phyloP scores from a whole-genome alignment of 1,140 invertebrate genomes.

The Chironomus tepperi region DNA sequence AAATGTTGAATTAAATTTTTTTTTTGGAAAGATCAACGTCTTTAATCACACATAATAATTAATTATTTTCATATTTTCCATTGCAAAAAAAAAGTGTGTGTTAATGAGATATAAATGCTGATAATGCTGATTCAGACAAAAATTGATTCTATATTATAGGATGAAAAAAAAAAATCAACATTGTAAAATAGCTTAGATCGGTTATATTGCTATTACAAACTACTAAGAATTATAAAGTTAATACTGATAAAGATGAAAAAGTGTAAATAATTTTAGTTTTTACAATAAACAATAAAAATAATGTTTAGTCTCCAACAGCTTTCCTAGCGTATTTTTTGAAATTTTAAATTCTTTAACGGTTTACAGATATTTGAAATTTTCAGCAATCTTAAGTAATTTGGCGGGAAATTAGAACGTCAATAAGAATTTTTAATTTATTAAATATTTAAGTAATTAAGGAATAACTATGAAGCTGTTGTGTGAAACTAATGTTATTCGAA shows the following conservation, averaged over 20 bases:
- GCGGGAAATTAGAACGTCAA: no score
- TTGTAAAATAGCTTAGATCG: slow-evolving; percentile 1
- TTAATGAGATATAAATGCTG: background rate
- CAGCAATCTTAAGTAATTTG: background rate
- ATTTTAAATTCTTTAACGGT: no score
- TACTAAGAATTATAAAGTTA: slow-evolving; percentile 3
- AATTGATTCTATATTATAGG: background rate
- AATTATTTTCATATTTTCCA: slow-evolving; percentile 14
- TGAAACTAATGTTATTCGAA: slow-evolving; percentile 50
- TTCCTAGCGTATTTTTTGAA: background rate
- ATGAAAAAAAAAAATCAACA: background rate
- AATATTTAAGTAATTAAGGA: no score
- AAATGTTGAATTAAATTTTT: background rate
- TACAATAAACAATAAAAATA: background rate
- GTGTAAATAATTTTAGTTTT: background rate
- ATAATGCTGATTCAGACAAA: background rate
- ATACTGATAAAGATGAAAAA: slow-evolving; percentile 2
- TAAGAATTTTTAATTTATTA: no score
- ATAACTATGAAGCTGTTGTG: slow-evolving; percentile 57
- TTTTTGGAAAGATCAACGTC: background rate
- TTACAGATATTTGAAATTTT: background rate
- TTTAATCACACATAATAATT: background rate
- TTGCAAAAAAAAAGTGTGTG: background rate
- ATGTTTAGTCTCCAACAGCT: slow-evolving; percentile 6
- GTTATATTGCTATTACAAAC: slow-evolving; percentile 3